A percentile compares a stretch with the other conserved stretches of the same genome.
These are phyloP conservation scores for Odocoileus hemionus DNA, from an alignment of 2,113 vertebrate species.

Conservation along the genomic window DNA sequence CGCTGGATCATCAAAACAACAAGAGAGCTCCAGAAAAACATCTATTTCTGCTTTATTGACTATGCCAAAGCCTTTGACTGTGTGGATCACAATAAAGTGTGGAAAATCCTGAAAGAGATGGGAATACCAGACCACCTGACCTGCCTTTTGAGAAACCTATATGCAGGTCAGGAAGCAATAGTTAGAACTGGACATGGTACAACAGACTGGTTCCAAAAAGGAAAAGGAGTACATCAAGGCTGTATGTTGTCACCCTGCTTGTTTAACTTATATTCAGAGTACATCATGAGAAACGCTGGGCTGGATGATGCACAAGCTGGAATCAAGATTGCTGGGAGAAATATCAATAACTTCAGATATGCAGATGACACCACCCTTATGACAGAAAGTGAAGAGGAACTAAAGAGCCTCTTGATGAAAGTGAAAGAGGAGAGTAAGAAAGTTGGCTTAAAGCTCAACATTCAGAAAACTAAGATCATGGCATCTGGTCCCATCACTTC, in stretches of 20 bases:
- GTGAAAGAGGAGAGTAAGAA: not conserved
- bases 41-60: not conserved
- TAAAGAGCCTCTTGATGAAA: not conserved
- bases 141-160: not conserved
- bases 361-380: too few species aligned
- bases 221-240: not conserved
- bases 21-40: not conserved
- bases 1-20: rapidly evolving
- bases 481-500: not conserved
- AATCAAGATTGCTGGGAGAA: too few species aligned
- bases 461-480: not conserved
- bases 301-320: not conserved
- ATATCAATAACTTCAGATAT: too few species aligned
- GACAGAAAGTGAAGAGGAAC: rapidly evolving
- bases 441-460: not conserved
- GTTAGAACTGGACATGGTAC: not conserved
- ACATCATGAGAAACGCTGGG: not conserved
- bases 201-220: not conserved
- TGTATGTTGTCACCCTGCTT: not conserved
- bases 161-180: not conserved
- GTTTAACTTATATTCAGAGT: not conserved
- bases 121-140: not conserved
- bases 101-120: not conserved
- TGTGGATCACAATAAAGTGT: not conserved
- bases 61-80: not conserved